Percentiles rank a stretch among this genome's conserved stretches.
Conservation (phyloP, 2,888 invertebrate species). For the Timandra comae region DNA sequence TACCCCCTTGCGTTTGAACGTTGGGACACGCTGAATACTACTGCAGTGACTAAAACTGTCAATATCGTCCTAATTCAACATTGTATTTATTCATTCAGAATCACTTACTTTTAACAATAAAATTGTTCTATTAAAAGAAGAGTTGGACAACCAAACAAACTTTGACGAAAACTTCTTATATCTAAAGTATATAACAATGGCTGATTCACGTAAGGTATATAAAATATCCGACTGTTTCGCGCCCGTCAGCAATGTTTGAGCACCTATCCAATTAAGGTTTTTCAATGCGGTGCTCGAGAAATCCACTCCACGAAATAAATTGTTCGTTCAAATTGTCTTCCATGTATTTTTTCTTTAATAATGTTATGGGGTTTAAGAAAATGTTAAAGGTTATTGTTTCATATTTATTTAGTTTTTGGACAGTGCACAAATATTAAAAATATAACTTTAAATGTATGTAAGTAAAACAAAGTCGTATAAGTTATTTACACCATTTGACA, state of each 20-base stretch:
- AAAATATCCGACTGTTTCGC: constrained; percentile 11
- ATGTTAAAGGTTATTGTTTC: too few species aligned
- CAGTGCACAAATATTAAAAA: not conserved
- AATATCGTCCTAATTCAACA: too few species aligned
- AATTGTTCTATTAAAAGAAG: too few species aligned
- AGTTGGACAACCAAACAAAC: too few species aligned
- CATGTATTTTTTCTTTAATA: not conserved
- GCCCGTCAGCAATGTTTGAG: constrained; percentile 16
- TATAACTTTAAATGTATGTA: not conserved
- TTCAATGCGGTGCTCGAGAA: constrained; percentile 15
- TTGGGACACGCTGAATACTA: too few species aligned
- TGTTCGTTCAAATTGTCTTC: constrained; percentile 15
- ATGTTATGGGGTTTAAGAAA: too few species aligned
- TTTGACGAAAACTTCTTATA: too few species aligned
- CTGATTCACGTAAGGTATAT: not conserved
- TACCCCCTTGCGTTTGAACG: too few species aligned
- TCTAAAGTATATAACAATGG: not conserved
- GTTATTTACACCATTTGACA: too few species aligned
- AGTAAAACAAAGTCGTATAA: not conserved
- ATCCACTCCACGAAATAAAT: constrained; percentile 3
- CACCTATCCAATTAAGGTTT: constrained; percentile 21
- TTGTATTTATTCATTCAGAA: too few species aligned
- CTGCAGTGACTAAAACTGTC: too few species aligned
- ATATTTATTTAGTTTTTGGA: not conserved
- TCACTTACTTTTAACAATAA: too few species aligned